A percentile compares a stretch with the other conserved stretches of the same genome.
phyloP scores from a whole-genome alignment of 2,888 invertebrate species.

The Pterostichus niger region DNA sequence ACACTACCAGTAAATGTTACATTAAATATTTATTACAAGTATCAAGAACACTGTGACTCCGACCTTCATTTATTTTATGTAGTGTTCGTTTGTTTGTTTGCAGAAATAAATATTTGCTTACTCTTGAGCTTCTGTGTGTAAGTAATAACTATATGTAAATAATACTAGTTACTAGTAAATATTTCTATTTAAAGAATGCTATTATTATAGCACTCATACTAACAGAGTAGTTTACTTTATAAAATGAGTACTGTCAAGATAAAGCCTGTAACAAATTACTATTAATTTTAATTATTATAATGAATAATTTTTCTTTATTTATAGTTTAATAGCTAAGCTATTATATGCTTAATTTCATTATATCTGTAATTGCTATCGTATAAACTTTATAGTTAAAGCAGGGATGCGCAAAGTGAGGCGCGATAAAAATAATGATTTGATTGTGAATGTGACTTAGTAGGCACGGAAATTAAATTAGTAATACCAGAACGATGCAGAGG shows the following conservation, averaged over 20 bases:
- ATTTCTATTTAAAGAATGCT: slow-evolving; percentile 44
- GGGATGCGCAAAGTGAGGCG: too few relatives aligned
- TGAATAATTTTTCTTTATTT: slow-evolving; percentile 9
- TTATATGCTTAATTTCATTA: not conserved
- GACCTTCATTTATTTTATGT: slow-evolving; percentile 29
- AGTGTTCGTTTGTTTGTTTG: slow-evolving; percentile 25
- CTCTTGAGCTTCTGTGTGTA: slow-evolving; percentile 36
- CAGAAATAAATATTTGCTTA: slow-evolving; percentile 42
- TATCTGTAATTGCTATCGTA: not conserved
- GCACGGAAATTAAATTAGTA: too few relatives aligned
- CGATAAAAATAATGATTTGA: too few relatives aligned
- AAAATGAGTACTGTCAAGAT: too few relatives aligned
- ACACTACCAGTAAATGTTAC: slow-evolving; percentile 27
- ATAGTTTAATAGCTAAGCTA: not conserved
- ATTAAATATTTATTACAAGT: slow-evolving; percentile 10
- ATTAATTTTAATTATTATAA: slow-evolving; percentile 14
- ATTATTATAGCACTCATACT: slow-evolving; percentile 3
- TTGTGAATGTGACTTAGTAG: too few relatives aligned
- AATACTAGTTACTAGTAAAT: slow-evolving; percentile 38
- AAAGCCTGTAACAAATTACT: not conserved
- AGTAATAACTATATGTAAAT: slow-evolving; percentile 33
- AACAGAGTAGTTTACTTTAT: too few relatives aligned
- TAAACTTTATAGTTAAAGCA: too few relatives aligned
- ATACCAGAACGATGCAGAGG: too few relatives aligned
- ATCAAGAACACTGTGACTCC: slow-evolving; percentile 22